These are phyloP conservation scores for Cossypha heuglini DNA, from an alignment of 2,797 vertebrate species.

Conservation along the genomic window DNA sequence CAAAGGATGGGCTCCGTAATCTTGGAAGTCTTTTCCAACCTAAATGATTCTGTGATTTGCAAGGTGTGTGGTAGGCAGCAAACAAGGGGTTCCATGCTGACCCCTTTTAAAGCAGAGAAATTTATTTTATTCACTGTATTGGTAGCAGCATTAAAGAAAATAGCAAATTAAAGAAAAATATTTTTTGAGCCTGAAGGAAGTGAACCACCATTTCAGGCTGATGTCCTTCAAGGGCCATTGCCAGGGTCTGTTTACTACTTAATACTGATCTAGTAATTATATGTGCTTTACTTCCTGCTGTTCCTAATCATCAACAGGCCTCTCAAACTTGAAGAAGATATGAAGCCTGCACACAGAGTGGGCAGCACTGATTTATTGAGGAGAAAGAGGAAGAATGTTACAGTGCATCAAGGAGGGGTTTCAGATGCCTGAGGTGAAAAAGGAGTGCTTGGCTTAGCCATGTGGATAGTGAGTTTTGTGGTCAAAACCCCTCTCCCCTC, in stretches of 20 bases:
- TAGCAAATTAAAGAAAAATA: not conserved
- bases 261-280: not conserved
- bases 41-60: not conserved
- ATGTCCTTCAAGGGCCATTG: not conserved
- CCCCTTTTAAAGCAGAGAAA: not conserved
- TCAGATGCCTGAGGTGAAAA: not conserved
- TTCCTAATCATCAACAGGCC: not conserved
- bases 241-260: not conserved
- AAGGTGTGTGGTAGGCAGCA: not conserved
- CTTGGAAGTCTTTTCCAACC: not conserved
- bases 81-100: not conserved
- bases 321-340: not conserved
- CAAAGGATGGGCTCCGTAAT: not conserved
- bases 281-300: not conserved
- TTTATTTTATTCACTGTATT: not conserved
- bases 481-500: not conserved
- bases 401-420: not conserved
- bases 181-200: not conserved
- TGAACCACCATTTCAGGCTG: not conserved
- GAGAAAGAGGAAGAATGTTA: not conserved
- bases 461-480: not conserved
- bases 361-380: not conserved
- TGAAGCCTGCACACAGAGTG: rapidly evolving
- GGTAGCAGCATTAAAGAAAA: not conserved
- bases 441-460: not conserved